Conservation (phyloP, 1,140 invertebrate genomes). For the Zaprionus ornatus region DNA sequence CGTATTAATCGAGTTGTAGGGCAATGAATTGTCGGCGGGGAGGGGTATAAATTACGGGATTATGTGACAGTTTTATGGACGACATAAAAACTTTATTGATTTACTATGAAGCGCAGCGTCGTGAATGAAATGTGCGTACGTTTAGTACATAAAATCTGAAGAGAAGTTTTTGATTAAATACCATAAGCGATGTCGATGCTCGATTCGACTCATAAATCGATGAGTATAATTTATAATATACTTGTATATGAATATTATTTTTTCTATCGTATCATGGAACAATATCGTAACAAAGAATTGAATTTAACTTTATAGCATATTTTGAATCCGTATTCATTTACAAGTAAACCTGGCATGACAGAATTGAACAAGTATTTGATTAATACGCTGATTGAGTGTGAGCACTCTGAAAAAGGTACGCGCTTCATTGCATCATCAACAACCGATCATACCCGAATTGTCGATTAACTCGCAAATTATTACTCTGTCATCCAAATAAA, state of each 20-base stretch:
- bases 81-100: slow-evolving; percentile 59
- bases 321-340: slow-evolving; percentile 1
- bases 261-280: neutral
- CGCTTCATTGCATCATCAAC: slow-evolving; percentile 27
- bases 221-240: neutral
- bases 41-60: slow-evolving; percentile 50
- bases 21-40: neutral
- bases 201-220: neutral
- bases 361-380: neutral
- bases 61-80: slow-evolving; percentile 63
- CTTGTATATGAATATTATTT: neutral
- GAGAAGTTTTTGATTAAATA: slow-evolving; percentile 10
- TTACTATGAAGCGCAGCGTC: slow-evolving; percentile 13
- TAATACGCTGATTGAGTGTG: neutral
- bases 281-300: neutral
- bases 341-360: slow-evolving; percentile 22
- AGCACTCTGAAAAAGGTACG: slow-evolving; percentile 8
- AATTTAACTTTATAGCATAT: neutral
- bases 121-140: neutral
- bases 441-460: slow-evolving; percentile 5
- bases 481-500: neutral
- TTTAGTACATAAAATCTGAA: neutral
- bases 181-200: neutral
- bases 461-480: slow-evolving; percentile 5
- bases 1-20: slow-evolving; percentile 36